Evolutionary conservation across 2,113 vertebrate genomes (phyloP), one percentile per base, ranked within the genome.

Genomic region (Parus major): DNA sequence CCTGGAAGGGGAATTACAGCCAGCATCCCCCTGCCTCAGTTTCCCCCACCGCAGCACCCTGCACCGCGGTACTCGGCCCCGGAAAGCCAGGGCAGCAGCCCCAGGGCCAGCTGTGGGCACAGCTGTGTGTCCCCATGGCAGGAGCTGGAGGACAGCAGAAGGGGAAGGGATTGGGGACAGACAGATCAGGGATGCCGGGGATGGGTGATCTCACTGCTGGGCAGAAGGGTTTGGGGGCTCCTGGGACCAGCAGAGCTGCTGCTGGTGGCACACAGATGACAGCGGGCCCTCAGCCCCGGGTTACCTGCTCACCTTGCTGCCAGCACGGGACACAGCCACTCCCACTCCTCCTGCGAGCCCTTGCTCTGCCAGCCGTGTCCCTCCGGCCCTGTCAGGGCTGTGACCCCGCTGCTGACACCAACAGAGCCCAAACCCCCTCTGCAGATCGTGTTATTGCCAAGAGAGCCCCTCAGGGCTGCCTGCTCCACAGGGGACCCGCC

Each of bases 401-500:
- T 47, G 42, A 70, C 88, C 20, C 0, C 0, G 20, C 63, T 11
- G 23, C 31, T 60, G 60, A 8, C 55, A 69, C 71, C 36, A 31
- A 2, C 20, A 8, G 82, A 90, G 28, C n/a, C 69, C 73, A 70
- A 28, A 49, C 5, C 4, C 41, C 31, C 36, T 83, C 23, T 50
- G 31, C 15, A 35, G 86, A 24, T 15, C 71, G 9, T 5, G 29
- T 25, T 15, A 22, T 41, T 75, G 64, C 47, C 39, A 19, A 10
- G 28, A 4, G 21, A 82, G 35, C 57, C 78, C 65, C 82, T 82
- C 12, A 0, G 14, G 23, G 39, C 80, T 59, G 73, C 33, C 65
- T 4, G 6, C 2, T 21, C 49, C 39, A 1, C 3, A 4, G 33
- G 14, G 50, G 12, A 83, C 57, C 4, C 0, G 0, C 60, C 78